Evolutionary conservation across 2,888 invertebrate genomes (phyloP), one percentile per base, ranked within the genome.

Genomic region (Slavum lentiscoides): DNA sequence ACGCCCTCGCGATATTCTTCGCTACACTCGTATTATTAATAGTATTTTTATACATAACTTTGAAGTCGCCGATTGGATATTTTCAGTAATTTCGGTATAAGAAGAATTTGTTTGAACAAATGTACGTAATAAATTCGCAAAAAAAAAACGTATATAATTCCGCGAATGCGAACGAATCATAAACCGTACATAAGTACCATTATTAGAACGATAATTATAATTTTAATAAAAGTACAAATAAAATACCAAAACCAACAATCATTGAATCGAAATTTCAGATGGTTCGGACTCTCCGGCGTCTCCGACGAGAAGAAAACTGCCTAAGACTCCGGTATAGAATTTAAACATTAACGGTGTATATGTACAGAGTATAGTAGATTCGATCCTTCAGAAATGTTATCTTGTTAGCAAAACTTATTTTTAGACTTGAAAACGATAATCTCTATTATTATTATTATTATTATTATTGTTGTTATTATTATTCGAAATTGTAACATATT

Each of bases 231-330:
- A 53, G 30, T 30, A 19, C 49, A 61, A n/a, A 55, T 62, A n/a
- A 21, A 37, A 37, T 17, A 55, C 21, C 8, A 4, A 53, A 58
- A 58, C 17, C 55, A 67, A 58, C 21, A 67, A 58, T 58, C 43
- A 13, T 66, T 66, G 21, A 67, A 67, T 75, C 23, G n/a, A 68
- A 30, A 30, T 89, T 89, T 85, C 92, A 94, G 94, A 94, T 89
- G 91, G 92, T 85, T 94, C 94, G 88, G 94, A 94, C 90, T 91
- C 93, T 85, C 94, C 94, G 86, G 92, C 94, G 85, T 94, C 94
- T 86, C 94, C 95, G 86, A 94, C 95, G 85, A 91, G 95, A 90
- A 92, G 96, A 91, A 95, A 95, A 92, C 91, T 96, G 89, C 96
- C 96, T 88, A 95, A 95, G 92, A 96, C 96, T 88, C 96, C 96